These are phyloP conservation scores for Ophion costatus DNA, from an alignment of 2,888 invertebrate species.

Conservation along the genomic window DNA sequence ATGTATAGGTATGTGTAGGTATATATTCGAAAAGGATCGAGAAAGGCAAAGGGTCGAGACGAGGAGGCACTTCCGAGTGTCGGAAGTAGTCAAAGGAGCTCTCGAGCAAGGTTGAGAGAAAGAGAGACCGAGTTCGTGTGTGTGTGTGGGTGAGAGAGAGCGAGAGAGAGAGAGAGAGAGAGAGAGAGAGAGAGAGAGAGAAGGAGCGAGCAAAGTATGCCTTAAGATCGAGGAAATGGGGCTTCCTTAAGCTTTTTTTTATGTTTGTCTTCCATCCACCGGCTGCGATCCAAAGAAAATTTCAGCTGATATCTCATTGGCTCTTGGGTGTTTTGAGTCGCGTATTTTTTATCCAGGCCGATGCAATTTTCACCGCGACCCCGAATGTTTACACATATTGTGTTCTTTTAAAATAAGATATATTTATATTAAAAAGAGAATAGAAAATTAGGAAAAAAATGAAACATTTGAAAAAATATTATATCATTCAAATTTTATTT, in stretches of 20 bases:
- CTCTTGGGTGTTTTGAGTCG: slow-evolving; percentile 1
- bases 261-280: slow-evolving; percentile 77
- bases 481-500: too few relatives aligned
- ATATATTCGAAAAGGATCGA: slow-evolving; percentile 67
- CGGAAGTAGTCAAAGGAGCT: slow-evolving; percentile 64
- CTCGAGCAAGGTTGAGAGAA: slow-evolving; percentile 19
- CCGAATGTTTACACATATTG: not conserved
- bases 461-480: too few relatives aligned
- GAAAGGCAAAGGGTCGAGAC: slow-evolving; percentile 68
- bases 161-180: slow-evolving; percentile 4
- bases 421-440: too few relatives aligned
- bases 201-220: slow-evolving; percentile 48
- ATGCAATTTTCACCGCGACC: not conserved
- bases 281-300: slow-evolving; percentile 36
- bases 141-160: not conserved
- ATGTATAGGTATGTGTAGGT: slow-evolving; percentile 54
- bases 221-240: slow-evolving; percentile 64
- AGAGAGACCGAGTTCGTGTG: slow-evolving; percentile 50
- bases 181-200: slow-evolving; percentile 14
- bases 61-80: slow-evolving; percentile 53
- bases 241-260: slow-evolving; percentile 72
- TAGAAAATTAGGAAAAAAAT: too few relatives aligned
- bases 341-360: not conserved
- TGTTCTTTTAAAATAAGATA: not conserved
- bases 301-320: slow-evolving; percentile 32